Evolutionary conservation across 2,888 invertebrate genomes (phyloP), one percentile per base, ranked within the genome.

Genomic region (Fragum whitleyi): DNA sequence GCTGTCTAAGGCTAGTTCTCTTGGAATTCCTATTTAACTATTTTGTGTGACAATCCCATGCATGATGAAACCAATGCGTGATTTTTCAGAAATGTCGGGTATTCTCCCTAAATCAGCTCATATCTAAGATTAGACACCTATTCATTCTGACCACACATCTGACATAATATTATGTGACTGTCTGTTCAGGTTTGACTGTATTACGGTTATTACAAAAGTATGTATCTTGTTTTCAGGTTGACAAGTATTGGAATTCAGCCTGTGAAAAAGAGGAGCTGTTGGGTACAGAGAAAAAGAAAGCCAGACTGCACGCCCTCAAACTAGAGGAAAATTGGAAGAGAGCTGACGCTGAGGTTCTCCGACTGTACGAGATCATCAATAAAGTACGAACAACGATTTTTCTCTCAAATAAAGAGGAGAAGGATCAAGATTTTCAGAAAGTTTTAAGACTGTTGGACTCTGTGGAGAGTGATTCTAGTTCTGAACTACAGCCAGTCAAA

Each of bases 291-390:
- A 87, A 87, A 16, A 72, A 78, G 11, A 89, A 88, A 67, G 88
- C 89, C 36, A 68, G 85, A 47, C 75, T 84, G 39, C 83, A 87
- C 67, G 77, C 79, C 28, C 67, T 75, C 39, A 81, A 81, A 42
- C 70, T 90, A 19, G 89, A 91, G 71, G 84, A 80, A 3, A 91
- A 91, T 78, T 90, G 90, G 89, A 87, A 85, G 74, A 88, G 85
- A 69, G 90, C 91, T 0, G 90, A 91, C 36, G 83, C 83, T 11
- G 91, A 91, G 79, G 89, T 91, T 47, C 81, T 81, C 39, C 79
- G 87, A 74, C 87, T 90, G 83, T 89, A 90, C 81, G 88, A 90
- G 21, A 79, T 90, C 16, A 87, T 91, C 5, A 89, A 89, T 28
- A 47, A 28, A 16, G 65, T 85, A 23, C 79, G 81, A 7, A 19